These are phyloP conservation scores for Stigmatopora nigra DNA, from an alignment of 2,113 vertebrate species.

Conservation along the genomic window DNA sequence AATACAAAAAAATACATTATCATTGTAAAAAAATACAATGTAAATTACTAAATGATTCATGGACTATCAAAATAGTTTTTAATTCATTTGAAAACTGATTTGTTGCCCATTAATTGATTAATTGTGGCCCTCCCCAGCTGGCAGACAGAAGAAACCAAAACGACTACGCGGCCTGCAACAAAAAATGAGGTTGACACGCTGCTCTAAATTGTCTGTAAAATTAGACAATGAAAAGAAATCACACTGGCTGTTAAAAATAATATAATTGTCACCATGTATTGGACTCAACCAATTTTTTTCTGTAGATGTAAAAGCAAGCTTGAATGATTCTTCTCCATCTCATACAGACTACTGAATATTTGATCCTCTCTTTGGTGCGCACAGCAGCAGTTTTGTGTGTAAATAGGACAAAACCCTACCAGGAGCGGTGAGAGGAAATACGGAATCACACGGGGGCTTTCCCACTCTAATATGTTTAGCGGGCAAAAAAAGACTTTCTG, in stretches of 20 bases:
- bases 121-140: no score
- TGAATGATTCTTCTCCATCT: constrained; percentile 36
- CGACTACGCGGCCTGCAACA: no score
- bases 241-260: not conserved
- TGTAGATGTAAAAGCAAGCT: constrained; percentile 20
- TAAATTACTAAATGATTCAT: no score
- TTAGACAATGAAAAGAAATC: not conserved
- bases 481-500: constrained; percentile 15
- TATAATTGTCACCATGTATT: constrained; percentile 13
- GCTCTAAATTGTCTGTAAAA: not conserved
- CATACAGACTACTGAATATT: constrained; percentile 61
- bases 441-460: constrained; percentile 40
- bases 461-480: constrained; percentile 14
- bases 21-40: no score
- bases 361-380: constrained; percentile 52
- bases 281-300: constrained; percentile 42
- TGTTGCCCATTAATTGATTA: no score
- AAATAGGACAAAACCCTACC: constrained; percentile 58
- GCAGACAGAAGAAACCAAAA: no score
- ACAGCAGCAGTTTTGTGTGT: constrained; percentile 46
- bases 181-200: no score
- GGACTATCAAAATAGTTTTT: no score
- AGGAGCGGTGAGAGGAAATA: constrained; percentile 38
- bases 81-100: no score
- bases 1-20: no score